Percentiles rank a stretch among this genome's conserved stretches.
phyloP scores from a whole-genome alignment of 1,140 invertebrate species.

The Sminthurinus signatus region DNA sequence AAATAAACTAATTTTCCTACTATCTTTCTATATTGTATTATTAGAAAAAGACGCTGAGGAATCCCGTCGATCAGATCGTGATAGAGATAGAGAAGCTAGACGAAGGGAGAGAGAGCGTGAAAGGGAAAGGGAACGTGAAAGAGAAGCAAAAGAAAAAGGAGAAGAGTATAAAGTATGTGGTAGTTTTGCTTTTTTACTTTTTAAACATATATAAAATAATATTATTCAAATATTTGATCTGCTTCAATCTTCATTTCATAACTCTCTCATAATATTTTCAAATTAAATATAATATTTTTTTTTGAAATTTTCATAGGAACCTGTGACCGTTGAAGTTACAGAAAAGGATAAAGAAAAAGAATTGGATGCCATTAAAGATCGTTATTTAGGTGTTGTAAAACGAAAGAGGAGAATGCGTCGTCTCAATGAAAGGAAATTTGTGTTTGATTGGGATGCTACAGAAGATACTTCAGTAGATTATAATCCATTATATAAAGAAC shows the following conservation, averaged over 20 bases:
- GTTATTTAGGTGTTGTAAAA: conserved; percentile 90
- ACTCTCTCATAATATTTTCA: too few species aligned
- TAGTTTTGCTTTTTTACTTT: too few species aligned
- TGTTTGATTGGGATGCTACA: conserved; percentile 99
- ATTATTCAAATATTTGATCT: not conserved
- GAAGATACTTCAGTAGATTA: conserved; percentile 99
- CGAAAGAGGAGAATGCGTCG: conserved; percentile 86
- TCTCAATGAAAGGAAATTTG: conserved; percentile 97
- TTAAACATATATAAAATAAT: not conserved
- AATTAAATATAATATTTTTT: not conserved
- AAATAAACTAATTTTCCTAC: too few species aligned
- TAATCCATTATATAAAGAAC: conserved; percentile 82
- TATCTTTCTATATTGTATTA: too few species aligned
- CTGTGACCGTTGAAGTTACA: conserved; percentile 27
- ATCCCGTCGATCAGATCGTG: conserved; percentile 38
- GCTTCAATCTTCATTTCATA: too few species aligned
- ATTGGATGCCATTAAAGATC: conserved; percentile 85
- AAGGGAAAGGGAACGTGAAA: conserved; percentile 44
- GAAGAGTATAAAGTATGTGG: conserved; percentile 1
- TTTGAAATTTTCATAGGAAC: conserved; percentile 6
- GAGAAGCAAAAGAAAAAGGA: conserved; percentile 39
- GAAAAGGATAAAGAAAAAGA: conserved; percentile 84
- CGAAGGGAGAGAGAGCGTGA: conserved; percentile 47
- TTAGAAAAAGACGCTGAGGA: conserved; percentile 55
- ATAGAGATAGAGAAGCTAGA: conserved; percentile 44